A percentile compares a stretch with the other conserved stretches of the same genome.
phyloP scores from a whole-genome alignment of 2,888 invertebrate species.

The Lochmaea crataegi region DNA sequence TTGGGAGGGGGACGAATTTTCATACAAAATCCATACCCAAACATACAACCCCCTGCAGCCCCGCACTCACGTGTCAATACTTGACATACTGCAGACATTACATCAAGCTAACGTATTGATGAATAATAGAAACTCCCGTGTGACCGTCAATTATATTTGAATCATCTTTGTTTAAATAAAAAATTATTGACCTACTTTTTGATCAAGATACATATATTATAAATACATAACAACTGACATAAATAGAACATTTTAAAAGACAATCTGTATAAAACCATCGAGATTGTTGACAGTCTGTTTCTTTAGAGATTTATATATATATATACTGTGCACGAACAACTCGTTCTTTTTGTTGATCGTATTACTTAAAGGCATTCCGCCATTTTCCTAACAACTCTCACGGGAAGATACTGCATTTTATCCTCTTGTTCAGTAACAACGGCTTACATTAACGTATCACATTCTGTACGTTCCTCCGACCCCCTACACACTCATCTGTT shows the following conservation, averaged over 20 bases:
- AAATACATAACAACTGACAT: too few species aligned
- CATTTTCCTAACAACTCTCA: slow-evolving; percentile 6
- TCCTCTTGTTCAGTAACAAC: slow-evolving; percentile 5
- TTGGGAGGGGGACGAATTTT: too few species aligned
- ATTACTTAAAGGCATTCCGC: slow-evolving; percentile 6
- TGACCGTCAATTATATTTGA: too few species aligned
- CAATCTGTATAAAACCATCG: neutral
- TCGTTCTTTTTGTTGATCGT: neutral
- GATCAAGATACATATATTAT: too few species aligned
- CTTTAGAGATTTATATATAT: neutral
- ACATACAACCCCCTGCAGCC: too few species aligned
- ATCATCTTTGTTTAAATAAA: too few species aligned
- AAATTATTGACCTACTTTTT: too few species aligned
- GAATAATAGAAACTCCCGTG: too few species aligned
- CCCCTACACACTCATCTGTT: neutral
- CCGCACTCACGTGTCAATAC: too few species aligned
- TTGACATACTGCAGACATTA: too few species aligned
- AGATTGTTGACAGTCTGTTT: neutral
- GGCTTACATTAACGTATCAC: slow-evolving; percentile 4
- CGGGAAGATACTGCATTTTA: neutral
- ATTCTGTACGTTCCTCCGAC: neutral
- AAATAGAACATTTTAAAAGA: neutral
- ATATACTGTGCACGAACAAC: neutral
- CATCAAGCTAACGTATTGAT: too few species aligned
- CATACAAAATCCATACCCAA: too few species aligned